Evolutionary conservation across 2,797 vertebrate genomes (phyloP).

Genomic region (Helostoma temminkii): DNA sequence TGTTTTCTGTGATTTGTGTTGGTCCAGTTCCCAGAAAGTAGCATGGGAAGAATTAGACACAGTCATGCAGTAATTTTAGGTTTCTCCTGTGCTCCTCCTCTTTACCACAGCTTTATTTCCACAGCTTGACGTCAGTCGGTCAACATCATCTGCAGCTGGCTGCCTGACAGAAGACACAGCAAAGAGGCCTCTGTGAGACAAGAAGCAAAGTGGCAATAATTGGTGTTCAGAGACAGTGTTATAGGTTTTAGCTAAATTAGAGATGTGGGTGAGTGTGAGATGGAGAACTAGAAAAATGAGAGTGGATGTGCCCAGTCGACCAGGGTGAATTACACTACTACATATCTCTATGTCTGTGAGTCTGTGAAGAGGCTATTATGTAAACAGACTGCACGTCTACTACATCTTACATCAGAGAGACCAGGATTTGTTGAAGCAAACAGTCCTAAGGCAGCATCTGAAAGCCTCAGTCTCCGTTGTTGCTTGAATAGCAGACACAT

Average conservation of each 20-base stretch:
- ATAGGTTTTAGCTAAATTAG: background rate
- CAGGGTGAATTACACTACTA: constrained; percentile 13
- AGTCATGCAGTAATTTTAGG: constrained; percentile 67
- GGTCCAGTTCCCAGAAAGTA: constrained; percentile 60
- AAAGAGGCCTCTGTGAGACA: constrained; percentile 7
- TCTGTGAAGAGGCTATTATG: constrained; percentile 35
- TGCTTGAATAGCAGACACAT: constrained; percentile 32
- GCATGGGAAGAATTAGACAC: constrained; percentile 58
- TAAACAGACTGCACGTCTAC: constrained; percentile 47
- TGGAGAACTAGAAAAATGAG: constrained; percentile 1
- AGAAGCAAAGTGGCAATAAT: constrained; percentile 2
- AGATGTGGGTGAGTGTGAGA: background rate
- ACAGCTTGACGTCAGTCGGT: constrained; percentile 68
- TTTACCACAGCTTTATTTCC: constrained; percentile 67
- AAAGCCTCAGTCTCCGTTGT: constrained; percentile 41
- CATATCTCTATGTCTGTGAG: constrained; percentile 14
- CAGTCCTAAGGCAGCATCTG: constrained; percentile 46
- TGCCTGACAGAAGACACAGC: constrained; percentile 35
- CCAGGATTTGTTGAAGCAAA: constrained; percentile 40
- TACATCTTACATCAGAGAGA: constrained; percentile 39
- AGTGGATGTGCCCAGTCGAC: constrained; percentile 11
- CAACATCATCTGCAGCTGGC: constrained; percentile 44
- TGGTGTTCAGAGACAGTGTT: background rate
- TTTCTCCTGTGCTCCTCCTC: constrained; percentile 46
- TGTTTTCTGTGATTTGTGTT: constrained; percentile 41